Base-by-base conservation (phyloP, 1,140 invertebrate genomes). In the Choristoneura fumiferana region DNA sequence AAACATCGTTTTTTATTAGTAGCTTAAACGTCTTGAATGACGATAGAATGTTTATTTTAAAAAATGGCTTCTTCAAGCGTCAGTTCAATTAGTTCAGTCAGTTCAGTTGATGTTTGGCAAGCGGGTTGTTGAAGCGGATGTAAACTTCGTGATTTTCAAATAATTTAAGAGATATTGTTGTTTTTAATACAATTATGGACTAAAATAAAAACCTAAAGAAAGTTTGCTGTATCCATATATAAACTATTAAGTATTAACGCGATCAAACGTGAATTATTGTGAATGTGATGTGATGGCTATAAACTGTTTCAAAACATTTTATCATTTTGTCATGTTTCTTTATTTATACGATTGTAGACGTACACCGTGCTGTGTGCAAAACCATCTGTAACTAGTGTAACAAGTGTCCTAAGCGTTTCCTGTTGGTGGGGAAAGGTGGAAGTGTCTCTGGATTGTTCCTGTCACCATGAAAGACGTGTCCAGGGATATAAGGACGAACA, bases 401-500 rank as follows among this genome's bases (percentile, higher is more conserved):
- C 22, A 34, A 62, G 62, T 63, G 68, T 36, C 45, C 49, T n/a
- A n/a, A n/a, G 54, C 58, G 59, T 63, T 15, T 67, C 57, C 17
- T 56, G 22, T 53, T 43, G 57, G n/a, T 59, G 13, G 6, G 52
- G 33, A 39, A 49, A 49, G 22, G 43, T 49, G 43, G 43, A 49
- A 49, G 43, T 49, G 43, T 9, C 12, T 49, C 12, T 1, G 18
- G 43, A 49, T 10, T 29, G 17, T 38, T 58, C 39, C 72, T 78
- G 74, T 62, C 73, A 87, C 72, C 62, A 85, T 85, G 84, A 80
- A 73, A 77, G 73, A 73, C 71, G 66, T 77, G 63, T 66, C 78
- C 38, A 78, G 63, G 69, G 73, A 77, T 66, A 74, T 78, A 67
- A 85, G 82, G 82, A 87, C 82, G 84, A 83, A 79, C 61, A 75